These are phyloP conservation scores for Parauchenoglanis ngamensis DNA, from an alignment of 2,797 vertebrate species.

Conservation along the genomic window DNA sequence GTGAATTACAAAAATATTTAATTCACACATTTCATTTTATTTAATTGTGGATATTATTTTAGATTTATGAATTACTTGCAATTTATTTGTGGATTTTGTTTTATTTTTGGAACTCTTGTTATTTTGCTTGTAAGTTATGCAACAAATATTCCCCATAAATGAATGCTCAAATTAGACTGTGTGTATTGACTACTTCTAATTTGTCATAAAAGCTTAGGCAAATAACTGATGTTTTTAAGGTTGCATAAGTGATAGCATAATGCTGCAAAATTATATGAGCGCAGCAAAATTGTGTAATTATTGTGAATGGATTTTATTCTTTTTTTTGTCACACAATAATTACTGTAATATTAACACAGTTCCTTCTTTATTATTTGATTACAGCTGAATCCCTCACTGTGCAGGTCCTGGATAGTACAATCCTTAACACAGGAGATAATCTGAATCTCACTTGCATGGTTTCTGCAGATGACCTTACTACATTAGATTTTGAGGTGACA, in stretches of 20 bases:
- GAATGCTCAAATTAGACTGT: neutral
- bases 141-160: neutral
- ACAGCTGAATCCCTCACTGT: conserved; percentile 80
- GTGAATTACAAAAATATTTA: neutral
- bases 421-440: conserved; percentile 74
- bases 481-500: conserved; percentile 78
- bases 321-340: neutral
- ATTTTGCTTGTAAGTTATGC: neutral
- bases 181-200: neutral
- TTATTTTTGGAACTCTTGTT: neutral
- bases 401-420: conserved; percentile 68
- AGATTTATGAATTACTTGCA: neutral
- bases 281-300: neutral
- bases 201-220: neutral
- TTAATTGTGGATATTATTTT: neutral
- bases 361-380: conserved; percentile 37
- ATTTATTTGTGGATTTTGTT: neutral
- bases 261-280: neutral
- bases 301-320: neutral
- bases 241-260: neutral
- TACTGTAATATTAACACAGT: neutral
- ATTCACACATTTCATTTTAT: neutral
- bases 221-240: neutral
- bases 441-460: conserved; percentile 85
- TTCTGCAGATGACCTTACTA: conserved; percentile 73